Percentiles rank a stretch among this genome's conserved stretches.
Evolutionary conservation across 2,113 vertebrate species (phyloP).

Genomic region (Phainopepla nitens): DNA sequence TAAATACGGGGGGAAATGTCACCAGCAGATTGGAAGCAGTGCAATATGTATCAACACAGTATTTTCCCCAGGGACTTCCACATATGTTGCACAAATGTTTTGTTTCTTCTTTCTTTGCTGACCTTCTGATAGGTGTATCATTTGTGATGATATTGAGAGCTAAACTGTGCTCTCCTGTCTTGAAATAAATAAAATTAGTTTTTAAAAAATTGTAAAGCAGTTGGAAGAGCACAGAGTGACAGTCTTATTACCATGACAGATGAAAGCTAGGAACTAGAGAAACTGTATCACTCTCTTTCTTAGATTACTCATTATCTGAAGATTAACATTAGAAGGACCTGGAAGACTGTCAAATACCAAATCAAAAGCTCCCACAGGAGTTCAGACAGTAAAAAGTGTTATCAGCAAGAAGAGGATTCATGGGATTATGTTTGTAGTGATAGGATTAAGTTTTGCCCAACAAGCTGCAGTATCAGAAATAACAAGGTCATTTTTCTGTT

Average conservation of each 20-base stretch:
- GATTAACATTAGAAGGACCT: background rate
- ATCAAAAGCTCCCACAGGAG: background rate
- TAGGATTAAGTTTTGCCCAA: constrained; percentile 27
- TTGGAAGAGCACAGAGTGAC: background rate
- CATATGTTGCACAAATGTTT: background rate
- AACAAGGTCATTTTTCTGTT: constrained; percentile 40
- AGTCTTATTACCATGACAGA: background rate
- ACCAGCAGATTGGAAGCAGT: background rate
- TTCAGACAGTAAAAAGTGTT: background rate
- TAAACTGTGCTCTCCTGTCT: background rate
- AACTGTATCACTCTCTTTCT: background rate
- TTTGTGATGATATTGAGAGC: background rate
- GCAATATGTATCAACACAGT: background rate
- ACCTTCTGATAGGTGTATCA: background rate
- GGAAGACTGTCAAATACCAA: background rate
- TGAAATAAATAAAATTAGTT: background rate
- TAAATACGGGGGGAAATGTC: background rate
- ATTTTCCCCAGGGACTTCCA: background rate
- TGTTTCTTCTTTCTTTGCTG: background rate
- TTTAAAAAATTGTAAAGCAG: background rate
- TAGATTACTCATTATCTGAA: background rate
- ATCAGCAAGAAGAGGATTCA: constrained; percentile 13
- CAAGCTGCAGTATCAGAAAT: constrained; percentile 4
- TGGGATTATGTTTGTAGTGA: background rate
- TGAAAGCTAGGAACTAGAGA: background rate